Percentiles rank a stretch among this genome's conserved stretches.
phyloP scores from a whole-genome alignment of 2,888 invertebrate genomes.

The Pheosia gnoma region DNA sequence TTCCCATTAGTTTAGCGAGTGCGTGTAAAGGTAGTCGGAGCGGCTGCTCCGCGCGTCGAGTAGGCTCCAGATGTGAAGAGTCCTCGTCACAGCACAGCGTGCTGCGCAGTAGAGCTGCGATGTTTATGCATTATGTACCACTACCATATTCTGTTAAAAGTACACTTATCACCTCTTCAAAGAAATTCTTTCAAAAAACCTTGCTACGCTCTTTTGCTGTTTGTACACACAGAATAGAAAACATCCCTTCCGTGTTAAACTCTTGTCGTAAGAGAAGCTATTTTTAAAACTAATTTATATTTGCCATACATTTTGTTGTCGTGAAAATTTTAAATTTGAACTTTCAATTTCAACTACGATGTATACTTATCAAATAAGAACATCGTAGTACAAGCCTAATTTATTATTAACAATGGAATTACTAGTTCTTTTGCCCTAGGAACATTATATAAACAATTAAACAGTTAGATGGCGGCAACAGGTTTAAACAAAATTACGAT shows the following conservation, averaged over 20 bases:
- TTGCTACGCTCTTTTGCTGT: neutral
- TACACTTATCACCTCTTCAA: slow-evolving; percentile 45
- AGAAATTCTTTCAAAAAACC: slow-evolving; percentile 30
- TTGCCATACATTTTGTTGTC: no score
- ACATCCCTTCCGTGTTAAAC: no score
- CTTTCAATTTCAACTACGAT: no score
- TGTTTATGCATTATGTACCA: slow-evolving; percentile 65
- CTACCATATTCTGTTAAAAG: slow-evolving; percentile 32
- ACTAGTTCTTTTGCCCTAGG: neutral
- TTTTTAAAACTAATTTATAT: no score
- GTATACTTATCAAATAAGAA: no score
- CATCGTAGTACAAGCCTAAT: neutral
- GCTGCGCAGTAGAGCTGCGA: slow-evolving; percentile 47
- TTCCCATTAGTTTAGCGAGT: slow-evolving; percentile 19
- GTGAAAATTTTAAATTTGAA: no score
- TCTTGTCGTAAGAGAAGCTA: no score
- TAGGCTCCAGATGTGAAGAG: slow-evolving; percentile 57
- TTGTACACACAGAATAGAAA: no score
- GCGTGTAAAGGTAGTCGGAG: slow-evolving; percentile 34
- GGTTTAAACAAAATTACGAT: no score
- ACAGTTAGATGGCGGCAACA: no score
- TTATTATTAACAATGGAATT: slow-evolving; percentile 10
- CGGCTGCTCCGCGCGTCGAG: slow-evolving; percentile 41
- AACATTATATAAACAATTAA: neutral
- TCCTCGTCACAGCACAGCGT: slow-evolving; percentile 53